These are phyloP conservation scores for Drosophila mayri DNA, from an alignment of 1,140 invertebrate genomes.

Conservation along the genomic window DNA sequence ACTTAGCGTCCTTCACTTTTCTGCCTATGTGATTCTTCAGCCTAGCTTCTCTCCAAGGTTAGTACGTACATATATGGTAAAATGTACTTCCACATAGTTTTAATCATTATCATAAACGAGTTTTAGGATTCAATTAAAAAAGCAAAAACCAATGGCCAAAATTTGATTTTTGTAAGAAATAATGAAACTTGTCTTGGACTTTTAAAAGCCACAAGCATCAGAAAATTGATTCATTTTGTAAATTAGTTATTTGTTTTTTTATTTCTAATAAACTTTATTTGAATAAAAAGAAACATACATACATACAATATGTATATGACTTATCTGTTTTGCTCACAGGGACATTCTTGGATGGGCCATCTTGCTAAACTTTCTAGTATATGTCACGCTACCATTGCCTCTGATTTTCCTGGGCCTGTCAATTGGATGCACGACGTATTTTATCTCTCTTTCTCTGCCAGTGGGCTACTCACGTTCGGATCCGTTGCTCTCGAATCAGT, in stretches of 20 bases:
- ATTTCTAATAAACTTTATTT: no score
- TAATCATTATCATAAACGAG: background rate
- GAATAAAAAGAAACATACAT: no score
- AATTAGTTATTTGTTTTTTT: background rate
- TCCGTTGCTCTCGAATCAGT: constrained; percentile 76
- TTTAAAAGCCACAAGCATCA: no score
- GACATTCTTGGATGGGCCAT: constrained; percentile 90
- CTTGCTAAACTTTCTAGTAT: constrained; percentile 93
- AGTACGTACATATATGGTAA: background rate
- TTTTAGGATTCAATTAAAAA: background rate
- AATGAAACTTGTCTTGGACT: no score
- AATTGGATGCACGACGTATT: constrained; percentile 87
- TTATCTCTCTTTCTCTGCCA: constrained; percentile 87
- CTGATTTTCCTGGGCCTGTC: constrained; percentile 86
- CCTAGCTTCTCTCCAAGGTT: constrained; percentile 67
- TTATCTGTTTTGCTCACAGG: constrained; percentile 31
- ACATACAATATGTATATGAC: no score
- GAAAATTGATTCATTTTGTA: background rate
- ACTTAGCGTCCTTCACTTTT: constrained; percentile 64
- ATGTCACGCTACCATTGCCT: constrained; percentile 92
- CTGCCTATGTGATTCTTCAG: constrained; percentile 64
- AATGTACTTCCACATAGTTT: background rate
- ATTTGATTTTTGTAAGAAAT: background rate
- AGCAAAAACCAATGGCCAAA: background rate
- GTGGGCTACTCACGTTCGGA: constrained; percentile 85